Conservation (phyloP, 2,888 invertebrate species). For the Sepiola atlantica region DNA sequence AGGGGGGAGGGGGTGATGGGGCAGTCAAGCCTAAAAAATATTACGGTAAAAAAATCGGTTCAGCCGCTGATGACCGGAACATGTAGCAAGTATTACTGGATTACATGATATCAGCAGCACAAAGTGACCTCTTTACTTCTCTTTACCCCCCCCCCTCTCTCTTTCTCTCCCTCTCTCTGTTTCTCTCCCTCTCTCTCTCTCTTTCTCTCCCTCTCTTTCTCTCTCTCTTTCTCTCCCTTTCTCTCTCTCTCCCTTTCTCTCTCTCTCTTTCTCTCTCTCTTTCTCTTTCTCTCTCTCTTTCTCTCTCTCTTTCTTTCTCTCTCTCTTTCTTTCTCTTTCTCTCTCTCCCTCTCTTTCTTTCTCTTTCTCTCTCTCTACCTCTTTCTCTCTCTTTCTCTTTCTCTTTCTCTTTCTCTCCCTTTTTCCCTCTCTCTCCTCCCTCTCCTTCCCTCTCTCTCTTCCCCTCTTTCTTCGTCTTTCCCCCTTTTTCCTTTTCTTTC, state of each 20-base stretch:
- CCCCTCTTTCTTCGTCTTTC: no score
- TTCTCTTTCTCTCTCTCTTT: background rate
- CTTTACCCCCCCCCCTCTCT: no score
- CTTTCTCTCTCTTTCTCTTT: slow-evolving; percentile 24
- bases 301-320: background rate
- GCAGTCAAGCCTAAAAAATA: no score
- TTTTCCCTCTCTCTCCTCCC: background rate
- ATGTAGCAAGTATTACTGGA: no score
- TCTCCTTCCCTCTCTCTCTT: slow-evolving; percentile 11
- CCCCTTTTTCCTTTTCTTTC: background rate
- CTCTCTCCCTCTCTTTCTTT: background rate
- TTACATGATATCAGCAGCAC: no score
- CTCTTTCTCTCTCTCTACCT: background rate
- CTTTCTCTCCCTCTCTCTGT: no score
- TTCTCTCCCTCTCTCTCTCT: background rate
- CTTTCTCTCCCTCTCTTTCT: slow-evolving; percentile 42
- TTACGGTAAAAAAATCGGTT: no score
- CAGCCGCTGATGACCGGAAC: no score
- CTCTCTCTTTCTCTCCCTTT: background rate
- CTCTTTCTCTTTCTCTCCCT: background rate
- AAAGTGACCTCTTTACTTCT: no score
- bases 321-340: slow-evolving; percentile 18
- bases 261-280: slow-evolving; percentile 22
- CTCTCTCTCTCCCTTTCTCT: background rate
- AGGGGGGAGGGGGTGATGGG: no score